A percentile compares a stretch with the other conserved stretches of the same genome.
These are phyloP conservation scores for Aurelia aurita complex sp. Pacific DNA, from an alignment of 30 jellyfish, hydroid and myxozoan genomes.

Conservation along the genomic window DNA sequence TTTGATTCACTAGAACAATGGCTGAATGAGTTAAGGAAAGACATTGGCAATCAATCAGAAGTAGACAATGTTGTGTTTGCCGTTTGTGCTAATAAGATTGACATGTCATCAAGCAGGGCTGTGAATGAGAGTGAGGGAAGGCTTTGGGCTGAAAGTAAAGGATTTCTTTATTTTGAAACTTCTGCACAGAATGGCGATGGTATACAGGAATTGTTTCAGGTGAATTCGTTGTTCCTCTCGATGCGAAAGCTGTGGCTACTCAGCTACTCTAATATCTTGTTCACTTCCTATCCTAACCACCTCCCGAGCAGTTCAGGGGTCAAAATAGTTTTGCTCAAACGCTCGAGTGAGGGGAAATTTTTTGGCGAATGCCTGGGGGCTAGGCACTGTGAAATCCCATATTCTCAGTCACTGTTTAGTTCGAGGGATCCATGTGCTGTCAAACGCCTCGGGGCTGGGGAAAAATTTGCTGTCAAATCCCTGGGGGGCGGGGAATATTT, in stretches of 20 bases:
- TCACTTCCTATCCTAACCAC: no score
- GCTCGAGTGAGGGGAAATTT: no score
- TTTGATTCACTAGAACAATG: conserved; percentile 71
- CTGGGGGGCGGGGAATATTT: conserved; percentile 1
- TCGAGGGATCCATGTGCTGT: neutral
- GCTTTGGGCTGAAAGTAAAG: conserved; percentile 86
- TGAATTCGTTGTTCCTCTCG: neutral
- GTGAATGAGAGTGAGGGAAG: conserved; percentile 78
- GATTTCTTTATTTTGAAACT: conserved; percentile 77
- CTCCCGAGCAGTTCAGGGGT: no score
- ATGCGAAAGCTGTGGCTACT: neutral
- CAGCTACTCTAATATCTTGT: no score
- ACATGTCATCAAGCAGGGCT: conserved; percentile 18
- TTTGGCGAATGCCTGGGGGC: no score
- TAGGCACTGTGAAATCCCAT: no score
- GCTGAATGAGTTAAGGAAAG: conserved; percentile 73
- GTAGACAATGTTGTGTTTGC: conserved; percentile 61
- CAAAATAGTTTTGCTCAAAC: no score
- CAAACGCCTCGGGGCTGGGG: neutral
- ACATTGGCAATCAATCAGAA: conserved; percentile 51
- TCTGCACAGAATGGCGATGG: conserved; percentile 93
- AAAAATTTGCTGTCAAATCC: neutral
- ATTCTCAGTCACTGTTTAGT: no score
- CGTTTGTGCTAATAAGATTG: conserved; percentile 80
- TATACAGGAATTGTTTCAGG: conserved; percentile 74